Evolutionary conservation across 2,888 invertebrate species (phyloP), one percentile per base, ranked within the genome.

Genomic region (Ochropacha duplaris): DNA sequence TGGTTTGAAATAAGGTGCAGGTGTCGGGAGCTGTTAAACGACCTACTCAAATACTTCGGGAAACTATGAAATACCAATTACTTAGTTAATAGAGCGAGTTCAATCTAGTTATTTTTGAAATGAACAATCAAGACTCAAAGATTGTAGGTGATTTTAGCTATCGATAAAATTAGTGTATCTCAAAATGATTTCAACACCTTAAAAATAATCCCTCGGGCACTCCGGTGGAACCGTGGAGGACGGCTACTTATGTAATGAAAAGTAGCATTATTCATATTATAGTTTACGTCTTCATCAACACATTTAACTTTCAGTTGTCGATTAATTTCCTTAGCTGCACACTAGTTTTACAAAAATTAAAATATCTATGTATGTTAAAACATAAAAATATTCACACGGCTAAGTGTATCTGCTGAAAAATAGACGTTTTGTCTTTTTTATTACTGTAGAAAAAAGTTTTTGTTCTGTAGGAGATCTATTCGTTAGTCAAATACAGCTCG

Each of bases 1-100:
- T 44, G 64, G 59, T 49, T 66, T 50, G 57, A 68, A 72, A 72
- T 71, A 69, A 67, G 67, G 62, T 71, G 56, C 72, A 72, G 69
- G 76, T 74, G 69, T 51, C 54, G 49, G 52, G 54, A 39, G 54
- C 14, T 58, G 58, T 57, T 55, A 61, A 74, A 65, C 60, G 61
- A 62, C 54, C 57, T 50, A 28, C 55, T 54, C 64, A 69, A 65
- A 60, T 64, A 59, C 57, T 63, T 62, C 54, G 49, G 52, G 55
- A 55, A 67, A 74, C 34, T 22, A 34, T 28, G 28, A 28, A 28
- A 28, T 8, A 11, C 9, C 6, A 28, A 8, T 28, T 1, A 8
- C 28, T 28, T 28, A 28, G 28, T 28, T 28, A 28, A 9, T 28
- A 11, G 28, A 28, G 11, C 8, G 28, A 34, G 34, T 14, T 14